A percentile compares a stretch with the other conserved stretches of the same genome.
These are phyloP conservation scores for Tenebrosternarchus preto DNA, from an alignment of 2,113 vertebrate species.

Conservation along the genomic window DNA sequence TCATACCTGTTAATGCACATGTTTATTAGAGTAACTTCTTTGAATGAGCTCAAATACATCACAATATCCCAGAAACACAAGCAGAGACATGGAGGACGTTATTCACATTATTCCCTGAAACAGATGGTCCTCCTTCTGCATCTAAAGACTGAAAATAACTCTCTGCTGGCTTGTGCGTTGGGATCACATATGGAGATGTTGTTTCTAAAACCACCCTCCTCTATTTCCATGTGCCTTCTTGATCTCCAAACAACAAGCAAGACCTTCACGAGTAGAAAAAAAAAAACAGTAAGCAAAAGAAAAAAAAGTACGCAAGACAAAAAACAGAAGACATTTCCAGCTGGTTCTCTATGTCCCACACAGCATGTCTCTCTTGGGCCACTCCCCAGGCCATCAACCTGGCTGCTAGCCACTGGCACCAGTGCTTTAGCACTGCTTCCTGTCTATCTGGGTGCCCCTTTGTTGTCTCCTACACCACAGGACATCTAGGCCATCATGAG, in stretches of 20 bases:
- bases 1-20: not conserved
- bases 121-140: conserved; percentile 38
- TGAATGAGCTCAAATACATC: conserved; percentile 13
- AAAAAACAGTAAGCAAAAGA: not conserved
- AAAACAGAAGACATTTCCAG: not conserved
- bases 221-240: not conserved
- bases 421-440: not conserved
- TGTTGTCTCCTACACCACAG: not conserved
- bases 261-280: not conserved
- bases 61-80: conserved; percentile 18
- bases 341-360: not conserved
- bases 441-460: not conserved
- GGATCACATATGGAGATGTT: conserved; percentile 30
- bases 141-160: conserved; percentile 24
- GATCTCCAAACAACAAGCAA: conserved; percentile 9
- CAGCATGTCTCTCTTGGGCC: not conserved
- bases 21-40: conserved; percentile 2
- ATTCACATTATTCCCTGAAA: conserved; percentile 20
- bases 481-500: not conserved
- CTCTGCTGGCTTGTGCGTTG: not conserved
- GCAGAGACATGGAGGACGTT: conserved; percentile 16
- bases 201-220: conserved; percentile 11
- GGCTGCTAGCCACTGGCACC: not conserved
- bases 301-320: not conserved
- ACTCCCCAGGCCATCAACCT: not conserved